A percentile compares a stretch with the other conserved stretches of the same genome.
These are phyloP conservation scores for Drosophila jambulina DNA, from an alignment of 1,140 invertebrate genomes.

Conservation along the genomic window DNA sequence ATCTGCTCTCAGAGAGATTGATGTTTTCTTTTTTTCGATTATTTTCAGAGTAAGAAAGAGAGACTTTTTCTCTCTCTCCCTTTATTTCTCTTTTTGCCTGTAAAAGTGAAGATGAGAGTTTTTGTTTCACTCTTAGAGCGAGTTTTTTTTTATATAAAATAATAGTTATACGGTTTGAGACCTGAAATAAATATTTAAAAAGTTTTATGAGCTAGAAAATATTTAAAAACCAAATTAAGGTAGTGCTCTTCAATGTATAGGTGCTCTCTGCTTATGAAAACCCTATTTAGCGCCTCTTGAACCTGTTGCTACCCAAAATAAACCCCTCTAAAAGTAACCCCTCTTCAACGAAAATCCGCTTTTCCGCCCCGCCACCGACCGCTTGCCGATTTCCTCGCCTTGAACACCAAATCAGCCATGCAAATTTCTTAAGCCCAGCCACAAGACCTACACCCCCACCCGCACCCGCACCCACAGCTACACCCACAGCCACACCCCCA, in stretches of 20 bases:
- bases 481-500: neutral
- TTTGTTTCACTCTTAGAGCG: no score
- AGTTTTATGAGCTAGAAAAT: neutral
- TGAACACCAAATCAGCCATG: slow-evolving; percentile 74
- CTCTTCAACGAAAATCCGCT: slow-evolving; percentile 1
- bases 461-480: neutral
- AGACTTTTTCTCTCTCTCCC: no score
- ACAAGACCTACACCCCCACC: slow-evolving; percentile 32
- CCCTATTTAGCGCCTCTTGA: neutral
- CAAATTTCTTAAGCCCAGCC: slow-evolving; percentile 76
- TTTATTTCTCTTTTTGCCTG: no score
- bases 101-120: no score
- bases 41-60: no score
- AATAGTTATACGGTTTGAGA: no score
- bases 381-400: slow-evolving; percentile 3
- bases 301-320: slow-evolving; percentile 10
- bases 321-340: neutral
- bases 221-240: no score
- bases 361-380: neutral
- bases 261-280: neutral
- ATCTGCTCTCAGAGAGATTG: no score
- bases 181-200: neutral
- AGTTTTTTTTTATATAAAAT: no score
- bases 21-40: no score
- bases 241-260: neutral